These are phyloP conservation scores for Archivesica marissinica DNA, from an alignment of 1,140 invertebrate species.

Conservation along the genomic window DNA sequence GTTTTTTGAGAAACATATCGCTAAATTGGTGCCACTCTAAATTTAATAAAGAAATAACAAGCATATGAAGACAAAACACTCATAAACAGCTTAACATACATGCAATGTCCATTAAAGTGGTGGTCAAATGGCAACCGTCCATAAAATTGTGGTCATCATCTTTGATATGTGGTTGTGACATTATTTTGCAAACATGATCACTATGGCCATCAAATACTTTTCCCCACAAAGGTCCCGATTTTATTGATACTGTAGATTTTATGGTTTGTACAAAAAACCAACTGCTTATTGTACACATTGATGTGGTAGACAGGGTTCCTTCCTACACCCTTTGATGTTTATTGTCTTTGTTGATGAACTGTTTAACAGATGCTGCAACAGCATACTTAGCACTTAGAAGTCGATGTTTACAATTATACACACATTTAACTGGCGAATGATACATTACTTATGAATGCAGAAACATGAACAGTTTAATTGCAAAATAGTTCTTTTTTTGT, in stretches of 20 bases:
- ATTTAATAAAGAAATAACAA: no score
- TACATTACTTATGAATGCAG: neutral
- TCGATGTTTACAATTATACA: no score
- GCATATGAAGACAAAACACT: no score
- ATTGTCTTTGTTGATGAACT: neutral
- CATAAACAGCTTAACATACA: no score
- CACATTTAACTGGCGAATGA: neutral
- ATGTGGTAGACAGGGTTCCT: neutral
- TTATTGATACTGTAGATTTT: neutral
- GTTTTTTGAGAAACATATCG: no score
- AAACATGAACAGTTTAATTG: neutral
- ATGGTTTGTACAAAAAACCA: neutral
- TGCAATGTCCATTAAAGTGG: no score
- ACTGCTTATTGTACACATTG: neutral
- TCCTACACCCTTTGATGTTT: neutral
- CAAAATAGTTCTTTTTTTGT: neutral
- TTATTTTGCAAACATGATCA: neutral
- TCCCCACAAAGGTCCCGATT: neutral
- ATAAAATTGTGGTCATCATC: slow-evolving; percentile 22
- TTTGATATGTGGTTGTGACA: neutral
- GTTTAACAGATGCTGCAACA: no score
- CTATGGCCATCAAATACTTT: slow-evolving; percentile 4
- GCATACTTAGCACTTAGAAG: no score
- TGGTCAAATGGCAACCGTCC: neutral
- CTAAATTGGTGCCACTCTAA: no score